Evolutionary conservation across 2,888 invertebrate species (phyloP).

Genomic region (Campoplex capitator): DNA sequence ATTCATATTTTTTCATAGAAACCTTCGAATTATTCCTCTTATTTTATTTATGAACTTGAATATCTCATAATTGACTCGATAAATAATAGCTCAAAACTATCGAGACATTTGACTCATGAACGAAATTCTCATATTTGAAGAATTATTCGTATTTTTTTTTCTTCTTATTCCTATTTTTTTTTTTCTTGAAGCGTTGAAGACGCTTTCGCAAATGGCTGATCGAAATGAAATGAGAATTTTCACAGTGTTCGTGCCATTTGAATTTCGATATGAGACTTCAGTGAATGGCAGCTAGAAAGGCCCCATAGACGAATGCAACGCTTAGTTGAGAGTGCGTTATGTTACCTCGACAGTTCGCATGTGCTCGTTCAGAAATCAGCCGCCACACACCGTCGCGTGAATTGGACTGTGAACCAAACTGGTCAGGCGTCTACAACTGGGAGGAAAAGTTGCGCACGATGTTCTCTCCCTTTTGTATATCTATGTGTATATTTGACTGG

Average conservation of each 20-base stretch:
- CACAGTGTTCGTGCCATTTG: background rate
- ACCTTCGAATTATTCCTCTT: background rate
- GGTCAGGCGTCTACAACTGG: slow-evolving; percentile 50
- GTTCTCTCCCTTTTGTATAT: slow-evolving; percentile 3
- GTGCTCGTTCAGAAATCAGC: slow-evolving; percentile 44
- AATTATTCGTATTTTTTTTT: too few relatives aligned
- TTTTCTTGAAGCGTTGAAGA: too few relatives aligned
- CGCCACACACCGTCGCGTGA: slow-evolving; percentile 58
- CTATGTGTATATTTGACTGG: background rate
- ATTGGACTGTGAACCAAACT: slow-evolving; percentile 67
- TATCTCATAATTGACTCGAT: background rate
- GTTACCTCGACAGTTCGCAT: slow-evolving; percentile 43
- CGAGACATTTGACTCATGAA: background rate
- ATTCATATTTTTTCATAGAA: background rate
- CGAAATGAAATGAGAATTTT: background rate
- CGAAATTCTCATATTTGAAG: background rate
- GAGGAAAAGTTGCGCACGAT: slow-evolving; percentile 60
- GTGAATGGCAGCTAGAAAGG: background rate
- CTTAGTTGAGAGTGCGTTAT: slow-evolving; percentile 25
- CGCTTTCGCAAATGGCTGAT: too few relatives aligned
- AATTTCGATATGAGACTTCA: background rate
- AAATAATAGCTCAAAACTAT: background rate
- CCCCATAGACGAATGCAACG: slow-evolving; percentile 1
- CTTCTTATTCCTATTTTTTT: too few relatives aligned
- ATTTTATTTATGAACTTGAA: background rate